These are phyloP conservation scores for Ceratoteleas bidentatus DNA, from an alignment of 1,140 invertebrate species.

Conservation along the genomic window DNA sequence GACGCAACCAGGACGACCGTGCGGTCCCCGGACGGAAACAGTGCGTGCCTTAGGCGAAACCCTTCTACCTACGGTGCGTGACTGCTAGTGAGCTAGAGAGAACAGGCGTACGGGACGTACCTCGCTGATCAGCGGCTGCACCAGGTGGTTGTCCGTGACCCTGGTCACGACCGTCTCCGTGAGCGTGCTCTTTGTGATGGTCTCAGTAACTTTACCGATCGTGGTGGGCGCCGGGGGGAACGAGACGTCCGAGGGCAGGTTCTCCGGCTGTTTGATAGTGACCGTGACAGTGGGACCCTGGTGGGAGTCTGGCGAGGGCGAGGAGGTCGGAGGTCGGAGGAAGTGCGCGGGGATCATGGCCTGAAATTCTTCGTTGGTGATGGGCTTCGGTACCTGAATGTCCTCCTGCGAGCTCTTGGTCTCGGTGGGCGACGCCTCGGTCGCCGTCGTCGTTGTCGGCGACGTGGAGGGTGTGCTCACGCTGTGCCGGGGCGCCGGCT, in stretches of 20 bases:
- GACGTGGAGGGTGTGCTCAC: conserved; percentile 62
- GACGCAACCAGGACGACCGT: neutral
- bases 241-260: conserved; percentile 82
- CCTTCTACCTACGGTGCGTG: no score
- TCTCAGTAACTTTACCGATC: conserved; percentile 93
- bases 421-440: conserved; percentile 45
- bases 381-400: conserved; percentile 87
- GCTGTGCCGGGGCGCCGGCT: conserved; percentile 77
- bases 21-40: no score
- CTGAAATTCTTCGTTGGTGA: conserved; percentile 95
- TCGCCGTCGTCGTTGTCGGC: conserved; percentile 43
- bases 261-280: conserved; percentile 87
- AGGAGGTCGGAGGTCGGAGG: conserved; percentile 84
- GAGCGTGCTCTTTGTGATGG: conserved; percentile 95
- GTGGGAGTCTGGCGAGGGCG: conserved; percentile 79
- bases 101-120: conserved; percentile 81
- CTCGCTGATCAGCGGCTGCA: conserved; percentile 92
- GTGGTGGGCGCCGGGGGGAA: conserved; percentile 91
- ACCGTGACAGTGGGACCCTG: conserved; percentile 84
- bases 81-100: no score
- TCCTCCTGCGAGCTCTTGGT: conserved; percentile 75
- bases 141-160: conserved; percentile 93
- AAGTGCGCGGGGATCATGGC: conserved; percentile 95
- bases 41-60: no score
- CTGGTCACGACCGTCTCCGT: conserved; percentile 96